Evolutionary conservation across 2,113 vertebrate genomes (phyloP), one percentile per base, ranked within the genome.

Genomic region (Serilophus lunatus): DNA sequence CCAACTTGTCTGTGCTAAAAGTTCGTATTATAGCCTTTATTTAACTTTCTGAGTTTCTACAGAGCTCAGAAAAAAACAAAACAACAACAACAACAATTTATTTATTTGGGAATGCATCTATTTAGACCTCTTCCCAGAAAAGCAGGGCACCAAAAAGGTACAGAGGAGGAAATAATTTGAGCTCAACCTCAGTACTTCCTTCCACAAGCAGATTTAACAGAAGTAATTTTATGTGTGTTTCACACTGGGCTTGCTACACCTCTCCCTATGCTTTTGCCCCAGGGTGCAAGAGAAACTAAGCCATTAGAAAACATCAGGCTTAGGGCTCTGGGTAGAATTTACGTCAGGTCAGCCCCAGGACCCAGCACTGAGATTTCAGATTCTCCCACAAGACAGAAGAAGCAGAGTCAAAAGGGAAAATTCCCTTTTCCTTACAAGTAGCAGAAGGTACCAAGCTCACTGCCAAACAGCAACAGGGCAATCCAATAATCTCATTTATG

Each of bases 311-410:
- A 29, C 10, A 19, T 8, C 2, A 35, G 16, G 40, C 18, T 77
- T 20, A 29, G 50, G 50, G 54, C 60, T 86, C 49, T 31, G 28
- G n/a, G 26, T 38, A 60, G 53, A 76, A 76, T 56, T 86, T 25
- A 61, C 42, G 10, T 24, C n/a, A 40, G 33, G n/a, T 59, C 56
- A 76, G 80, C 38, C 36, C 45, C 81, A 65, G 63, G 59, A 74
- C 33, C 35, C 0, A 0, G 38, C 31, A 23, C 9, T 0, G 2
- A 80, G 76, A 9, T 29, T 77, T 82, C 3, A 42, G 49, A 35
- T 35, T 23, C 4, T 59, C 51, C 63, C 44, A 68, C 13, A 38
- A 42, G 49, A 47, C 20, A 51, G 18, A 69, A 26, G 28, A 64
- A 92, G 44, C 3, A 86, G 35, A 81, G 6, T 44, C 7, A 2